Evolutionary conservation across 1,140 invertebrate species (phyloP).

Genomic region (Drosophila serrata): DNA sequence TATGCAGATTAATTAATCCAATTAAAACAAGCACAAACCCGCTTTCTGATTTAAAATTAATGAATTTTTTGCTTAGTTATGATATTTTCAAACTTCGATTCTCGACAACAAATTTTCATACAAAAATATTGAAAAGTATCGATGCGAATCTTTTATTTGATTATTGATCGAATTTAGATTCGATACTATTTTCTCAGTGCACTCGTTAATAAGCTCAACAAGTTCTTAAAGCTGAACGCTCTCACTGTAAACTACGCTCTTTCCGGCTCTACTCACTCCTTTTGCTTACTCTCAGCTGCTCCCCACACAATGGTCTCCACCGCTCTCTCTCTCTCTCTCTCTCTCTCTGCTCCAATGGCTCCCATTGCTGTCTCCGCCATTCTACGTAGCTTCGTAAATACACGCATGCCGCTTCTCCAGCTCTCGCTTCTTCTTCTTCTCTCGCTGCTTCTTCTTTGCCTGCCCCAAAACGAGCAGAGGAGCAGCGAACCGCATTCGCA

Average conservation of each 20-base stretch:
- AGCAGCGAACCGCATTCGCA: slow-evolving; percentile 28
- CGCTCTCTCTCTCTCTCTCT: slow-evolving; percentile 4
- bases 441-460: slow-evolving; percentile 3
- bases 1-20: too few relatives aligned
- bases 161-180: too few relatives aligned
- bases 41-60: too few relatives aligned
- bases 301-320: slow-evolving; percentile 1
- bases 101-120: too few relatives aligned
- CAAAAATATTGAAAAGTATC: too few relatives aligned
- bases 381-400: slow-evolving; percentile 77
- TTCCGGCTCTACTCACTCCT: background rate
- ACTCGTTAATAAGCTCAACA: slow-evolving; percentile 53
- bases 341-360: slow-evolving; percentile 13
- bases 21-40: too few relatives aligned
- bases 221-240: slow-evolving; percentile 46
- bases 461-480: slow-evolving; percentile 18
- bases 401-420: slow-evolving; percentile 62
- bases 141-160: too few relatives aligned
- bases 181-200: slow-evolving; percentile 13
- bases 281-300: slow-evolving; percentile 9
- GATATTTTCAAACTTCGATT: too few relatives aligned
- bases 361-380: slow-evolving; percentile 55
- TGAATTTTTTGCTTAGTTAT: too few relatives aligned
- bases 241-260: background rate
- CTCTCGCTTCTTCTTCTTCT: slow-evolving; percentile 19